Evolutionary conservation across 1,140 invertebrate genomes (phyloP).

Genomic region (Nixonia krombeini): DNA sequence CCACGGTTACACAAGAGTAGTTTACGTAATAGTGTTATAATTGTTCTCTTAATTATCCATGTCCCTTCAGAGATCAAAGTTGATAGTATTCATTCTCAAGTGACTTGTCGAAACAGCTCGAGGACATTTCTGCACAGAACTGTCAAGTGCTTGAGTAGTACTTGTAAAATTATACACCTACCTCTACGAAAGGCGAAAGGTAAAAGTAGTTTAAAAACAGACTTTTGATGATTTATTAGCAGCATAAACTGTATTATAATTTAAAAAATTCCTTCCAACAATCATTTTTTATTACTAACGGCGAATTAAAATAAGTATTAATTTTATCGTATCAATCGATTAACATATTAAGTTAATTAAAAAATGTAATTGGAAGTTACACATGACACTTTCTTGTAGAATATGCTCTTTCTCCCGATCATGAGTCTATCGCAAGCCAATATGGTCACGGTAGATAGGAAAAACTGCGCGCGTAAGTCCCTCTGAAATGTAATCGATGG

Average conservation of each 20-base stretch:
- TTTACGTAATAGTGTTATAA: conserved; percentile 26
- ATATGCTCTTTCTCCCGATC: too few species aligned
- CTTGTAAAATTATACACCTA: conserved; percentile 1
- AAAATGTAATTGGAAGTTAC: too few species aligned
- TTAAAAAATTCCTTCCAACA: neutral
- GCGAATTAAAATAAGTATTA: too few species aligned
- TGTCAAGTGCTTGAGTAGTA: conserved; percentile 9
- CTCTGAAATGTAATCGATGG: too few species aligned
- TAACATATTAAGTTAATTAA: too few species aligned
- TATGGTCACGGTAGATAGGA: too few species aligned
- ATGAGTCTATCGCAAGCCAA: too few species aligned
- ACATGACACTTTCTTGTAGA: too few species aligned
- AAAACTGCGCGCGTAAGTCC: too few species aligned
- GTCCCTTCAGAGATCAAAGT: conserved; percentile 23
- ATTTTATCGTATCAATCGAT: too few species aligned
- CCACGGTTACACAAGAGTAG: conserved; percentile 17
- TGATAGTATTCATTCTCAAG: conserved; percentile 22
- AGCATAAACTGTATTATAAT: neutral
- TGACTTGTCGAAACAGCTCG: conserved; percentile 25
- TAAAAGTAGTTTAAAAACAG: neutral
- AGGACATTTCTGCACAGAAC: conserved; percentile 16
- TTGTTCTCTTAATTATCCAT: conserved; percentile 31
- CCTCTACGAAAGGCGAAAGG: neutral
- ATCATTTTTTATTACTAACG: too few species aligned
- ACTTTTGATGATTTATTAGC: conserved; percentile 1